These are phyloP conservation scores for Eurois occulta DNA, from an alignment of 2,888 invertebrate genomes.

Conservation along the genomic window DNA sequence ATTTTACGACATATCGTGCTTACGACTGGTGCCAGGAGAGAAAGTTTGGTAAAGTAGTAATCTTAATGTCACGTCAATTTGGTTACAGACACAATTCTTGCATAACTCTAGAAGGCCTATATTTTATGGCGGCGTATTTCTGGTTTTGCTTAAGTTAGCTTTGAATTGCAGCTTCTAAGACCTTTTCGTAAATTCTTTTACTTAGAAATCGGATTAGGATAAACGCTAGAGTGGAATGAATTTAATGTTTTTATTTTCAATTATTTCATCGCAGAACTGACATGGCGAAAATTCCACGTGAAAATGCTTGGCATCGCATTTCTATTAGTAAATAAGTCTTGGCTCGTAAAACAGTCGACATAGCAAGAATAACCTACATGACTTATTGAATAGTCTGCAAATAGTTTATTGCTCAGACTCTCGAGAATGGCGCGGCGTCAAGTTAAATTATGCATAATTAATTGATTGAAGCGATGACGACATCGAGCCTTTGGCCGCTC, in stretches of 20 bases:
- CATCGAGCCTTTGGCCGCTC: slow-evolving; percentile 21
- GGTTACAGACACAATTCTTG: slow-evolving; percentile 10
- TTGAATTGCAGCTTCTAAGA: neutral
- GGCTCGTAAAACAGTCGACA: slow-evolving; percentile 8
- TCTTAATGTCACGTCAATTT: slow-evolving; percentile 24
- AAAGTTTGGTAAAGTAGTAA: slow-evolving; percentile 31
- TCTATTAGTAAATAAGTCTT: slow-evolving; percentile 9
- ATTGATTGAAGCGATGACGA: slow-evolving; percentile 24
- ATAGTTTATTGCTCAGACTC: slow-evolving; percentile 16
- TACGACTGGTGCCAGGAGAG: slow-evolving; percentile 6
- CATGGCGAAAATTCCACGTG: neutral
- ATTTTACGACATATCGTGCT: slow-evolving; percentile 20
- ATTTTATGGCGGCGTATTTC: neutral
- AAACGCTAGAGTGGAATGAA: neutral
- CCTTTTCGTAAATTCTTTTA: neutral
- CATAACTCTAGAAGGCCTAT: neutral
- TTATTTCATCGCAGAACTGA: neutral
- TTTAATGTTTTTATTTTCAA: neutral
- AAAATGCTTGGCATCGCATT: neutral
- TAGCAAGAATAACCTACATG: slow-evolving; percentile 7
- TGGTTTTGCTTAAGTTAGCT: neutral
- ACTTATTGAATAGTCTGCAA: slow-evolving; percentile 11
- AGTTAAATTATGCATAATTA: slow-evolving; percentile 48
- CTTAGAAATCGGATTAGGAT: neutral
- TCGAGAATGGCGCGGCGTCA: slow-evolving; percentile 18